These are phyloP conservation scores for Camelus dromedarius DNA, from an alignment of 2,113 vertebrate genomes.

Conservation along the genomic window DNA sequence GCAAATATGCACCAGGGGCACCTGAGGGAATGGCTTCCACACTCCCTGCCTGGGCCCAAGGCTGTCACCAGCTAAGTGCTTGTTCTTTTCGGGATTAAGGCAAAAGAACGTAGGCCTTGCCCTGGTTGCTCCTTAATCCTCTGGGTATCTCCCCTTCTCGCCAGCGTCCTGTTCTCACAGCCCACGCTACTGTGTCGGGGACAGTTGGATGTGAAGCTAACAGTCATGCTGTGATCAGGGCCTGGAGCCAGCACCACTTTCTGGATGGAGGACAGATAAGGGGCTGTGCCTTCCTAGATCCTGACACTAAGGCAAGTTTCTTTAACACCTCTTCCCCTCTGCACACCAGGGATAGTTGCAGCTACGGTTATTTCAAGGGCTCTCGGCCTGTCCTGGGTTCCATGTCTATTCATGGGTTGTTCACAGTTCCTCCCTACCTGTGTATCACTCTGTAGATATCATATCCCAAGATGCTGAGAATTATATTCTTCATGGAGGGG, in stretches of 20 bases:
- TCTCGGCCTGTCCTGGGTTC: neutral
- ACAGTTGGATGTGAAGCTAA: neutral
- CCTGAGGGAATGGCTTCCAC: neutral
- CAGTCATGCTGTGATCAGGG: neutral
- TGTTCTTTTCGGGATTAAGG: neutral
- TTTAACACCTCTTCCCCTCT: neutral
- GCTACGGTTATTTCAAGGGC: neutral
- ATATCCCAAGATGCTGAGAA: neutral
- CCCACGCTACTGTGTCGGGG: neutral
- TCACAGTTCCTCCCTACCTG: neutral
- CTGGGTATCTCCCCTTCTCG: neutral
- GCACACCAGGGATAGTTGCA: neutral
- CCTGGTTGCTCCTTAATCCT: neutral
- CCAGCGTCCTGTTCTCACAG: conserved; percentile 16
- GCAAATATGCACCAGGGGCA: neutral
- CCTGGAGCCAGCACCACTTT: neutral
- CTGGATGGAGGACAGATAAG: neutral
- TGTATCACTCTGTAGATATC: neutral
- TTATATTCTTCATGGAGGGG: neutral
- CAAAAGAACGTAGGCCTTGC: neutral
- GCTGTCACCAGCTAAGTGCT: neutral
- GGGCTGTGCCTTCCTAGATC: neutral
- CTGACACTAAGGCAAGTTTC: neutral
- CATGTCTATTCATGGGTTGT: neutral
- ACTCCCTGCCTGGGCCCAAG: neutral